Percentiles rank a stretch among this genome's conserved stretches.
Evolutionary conservation across 2,113 vertebrate genomes (phyloP).

Genomic region (Hymenochirus boettgeri): DNA sequence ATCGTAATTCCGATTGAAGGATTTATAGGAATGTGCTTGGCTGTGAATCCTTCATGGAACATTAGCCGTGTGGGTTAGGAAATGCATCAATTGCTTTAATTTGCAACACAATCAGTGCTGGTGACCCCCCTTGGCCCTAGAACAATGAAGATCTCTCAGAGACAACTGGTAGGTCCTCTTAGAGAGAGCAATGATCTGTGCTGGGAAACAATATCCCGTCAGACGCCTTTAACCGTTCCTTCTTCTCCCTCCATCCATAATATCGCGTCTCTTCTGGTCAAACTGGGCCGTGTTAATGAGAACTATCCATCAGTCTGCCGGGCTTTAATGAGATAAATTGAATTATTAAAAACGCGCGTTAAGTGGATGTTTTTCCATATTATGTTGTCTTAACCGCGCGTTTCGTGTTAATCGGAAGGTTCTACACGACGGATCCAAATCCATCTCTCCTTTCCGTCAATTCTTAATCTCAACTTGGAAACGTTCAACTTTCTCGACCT

Average conservation of each 20-base stretch:
- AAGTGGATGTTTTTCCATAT: slow-evolving; percentile 76
- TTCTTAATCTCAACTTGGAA: too few relatives aligned
- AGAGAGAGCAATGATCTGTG: slow-evolving; percentile 63
- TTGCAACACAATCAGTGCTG: slow-evolving; percentile 55
- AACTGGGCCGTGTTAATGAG: slow-evolving; percentile 76
- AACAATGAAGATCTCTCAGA: slow-evolving; percentile 51
- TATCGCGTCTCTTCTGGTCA: slow-evolving; percentile 41
- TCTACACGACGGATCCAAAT: slow-evolving; percentile 15
- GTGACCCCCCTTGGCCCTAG: slow-evolving; percentile 53
- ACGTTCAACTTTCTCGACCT: too few relatives aligned
- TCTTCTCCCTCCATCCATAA: slow-evolving; percentile 47
- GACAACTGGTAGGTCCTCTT: slow-evolving; percentile 59
- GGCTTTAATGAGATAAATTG: slow-evolving; percentile 84
- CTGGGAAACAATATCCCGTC: slow-evolving; percentile 54
- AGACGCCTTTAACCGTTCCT: slow-evolving; percentile 39
- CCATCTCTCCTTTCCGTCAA: too few relatives aligned
- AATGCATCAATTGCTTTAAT: slow-evolving; percentile 53
- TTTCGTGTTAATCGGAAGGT: slow-evolving; percentile 77
- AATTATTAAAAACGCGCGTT: slow-evolving; percentile 71
- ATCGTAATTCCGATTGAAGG: neutral
- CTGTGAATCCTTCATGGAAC: slow-evolving; percentile 2
- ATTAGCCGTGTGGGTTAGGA: slow-evolving; percentile 50
- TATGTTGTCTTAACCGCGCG: slow-evolving; percentile 64
- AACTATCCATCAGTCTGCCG: slow-evolving; percentile 74
- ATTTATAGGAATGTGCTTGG: neutral